phyloP scores from a whole-genome alignment of 2,797 vertebrate species.

The Micrastur ruficollis region DNA sequence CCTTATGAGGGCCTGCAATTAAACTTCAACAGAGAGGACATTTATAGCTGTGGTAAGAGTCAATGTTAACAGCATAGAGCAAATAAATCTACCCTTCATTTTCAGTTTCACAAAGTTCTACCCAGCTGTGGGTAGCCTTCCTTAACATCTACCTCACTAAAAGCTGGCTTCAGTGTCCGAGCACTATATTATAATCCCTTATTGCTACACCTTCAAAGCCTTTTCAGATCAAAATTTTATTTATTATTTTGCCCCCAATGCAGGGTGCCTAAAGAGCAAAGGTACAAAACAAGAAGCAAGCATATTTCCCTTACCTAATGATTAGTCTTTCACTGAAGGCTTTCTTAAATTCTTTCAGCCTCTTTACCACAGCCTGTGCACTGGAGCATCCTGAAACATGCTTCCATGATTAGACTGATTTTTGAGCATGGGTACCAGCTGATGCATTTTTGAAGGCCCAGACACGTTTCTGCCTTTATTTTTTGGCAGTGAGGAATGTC shows the following conservation, averaged over 20 bases:
- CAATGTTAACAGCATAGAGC: neutral
- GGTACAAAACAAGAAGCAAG: neutral
- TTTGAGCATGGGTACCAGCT: neutral
- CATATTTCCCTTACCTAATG: neutral
- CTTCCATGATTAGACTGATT: neutral
- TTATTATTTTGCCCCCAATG: neutral
- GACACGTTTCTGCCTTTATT: neutral
- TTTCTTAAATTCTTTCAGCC: neutral
- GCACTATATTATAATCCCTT: neutral
- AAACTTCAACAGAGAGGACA: neutral
- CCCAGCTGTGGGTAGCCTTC: neutral
- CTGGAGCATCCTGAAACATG: neutral
- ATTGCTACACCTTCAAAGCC: neutral
- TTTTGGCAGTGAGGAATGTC: neutral
- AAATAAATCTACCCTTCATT: neutral
- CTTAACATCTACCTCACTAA: neutral
- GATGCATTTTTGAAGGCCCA: neutral
- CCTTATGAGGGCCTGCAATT: neutral
- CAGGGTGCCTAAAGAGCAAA: neutral
- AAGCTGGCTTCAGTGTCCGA: neutral
- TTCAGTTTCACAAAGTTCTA: neutral
- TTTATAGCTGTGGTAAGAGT: neutral
- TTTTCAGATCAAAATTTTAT: neutral
- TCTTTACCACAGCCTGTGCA: neutral
- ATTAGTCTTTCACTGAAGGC: neutral